Base-by-base conservation (phyloP, 37 sponge, comb jelly and placozoan genomes). In the Axinella damicornis region DNA sequence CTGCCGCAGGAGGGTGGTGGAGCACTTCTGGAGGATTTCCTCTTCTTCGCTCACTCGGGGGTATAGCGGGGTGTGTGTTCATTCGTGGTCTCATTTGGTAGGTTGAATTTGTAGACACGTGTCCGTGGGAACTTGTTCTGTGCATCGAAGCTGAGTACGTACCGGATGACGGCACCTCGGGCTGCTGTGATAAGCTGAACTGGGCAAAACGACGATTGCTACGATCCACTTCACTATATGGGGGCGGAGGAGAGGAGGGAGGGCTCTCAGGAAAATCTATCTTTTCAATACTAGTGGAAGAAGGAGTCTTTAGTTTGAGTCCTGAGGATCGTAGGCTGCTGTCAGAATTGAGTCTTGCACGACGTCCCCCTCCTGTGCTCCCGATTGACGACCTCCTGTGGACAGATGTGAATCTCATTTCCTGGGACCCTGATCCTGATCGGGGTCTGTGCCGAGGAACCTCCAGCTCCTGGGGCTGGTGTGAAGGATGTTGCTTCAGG, bases 121-220 rank as follows among this genome's bases (percentile, higher is more conserved):
- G 71, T 5, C 83, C 83, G 17, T 82, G 83, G 52, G 71, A 70
- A n/a, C 83, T 12, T 20, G 83, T 82, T 24, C 83, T 62, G 5
- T 71, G 60, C 73, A 82, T 71, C 21, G 37, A 6, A 4, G 61
- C n/a, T 2, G 5, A 2, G 24, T 20, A 28, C 21, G 24, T 53
- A 13, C 53, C 25, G 22, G 33, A 22, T 5, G 22, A 19, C 6
- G 71, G 40, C 1, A 20, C 27, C 22, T 32, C 62, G 15, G 60
- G 1, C 0, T 82, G 83, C 62, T 82, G 83, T 6, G 83, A 73
- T 24, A 73, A 46, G 57, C 79, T 78, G 53, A 31, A 65, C 6
- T 65, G 79, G 14, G 65, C 53, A 53, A 65, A 17, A 38, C 25
- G 2, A 2, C 5, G 17, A 2, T 18, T 1, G 17, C 38, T 40